These are phyloP conservation scores for Neria commutata DNA, from an alignment of 2,888 invertebrate species.

Conservation along the genomic window DNA sequence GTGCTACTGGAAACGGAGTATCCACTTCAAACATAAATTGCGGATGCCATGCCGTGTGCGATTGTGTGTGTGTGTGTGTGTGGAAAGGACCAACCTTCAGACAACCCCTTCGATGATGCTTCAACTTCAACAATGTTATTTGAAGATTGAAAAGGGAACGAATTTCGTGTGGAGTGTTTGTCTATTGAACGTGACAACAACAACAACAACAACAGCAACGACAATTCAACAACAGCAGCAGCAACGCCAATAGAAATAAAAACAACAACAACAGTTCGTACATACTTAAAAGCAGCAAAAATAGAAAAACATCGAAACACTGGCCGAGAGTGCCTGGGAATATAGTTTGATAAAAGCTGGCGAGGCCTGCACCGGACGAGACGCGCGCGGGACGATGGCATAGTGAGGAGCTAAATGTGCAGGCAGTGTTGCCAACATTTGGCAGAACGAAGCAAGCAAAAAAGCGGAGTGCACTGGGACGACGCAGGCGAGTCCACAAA, in stretches of 20 bases:
- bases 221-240: slow-evolving; percentile 1
- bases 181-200: slow-evolving; percentile 17
- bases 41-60: background rate
- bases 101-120: slow-evolving; percentile 20
- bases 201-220: slow-evolving; percentile 9
- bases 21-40: background rate
- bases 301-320: background rate
- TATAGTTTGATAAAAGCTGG: no score
- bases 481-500: slow-evolving; percentile 1
- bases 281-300: slow-evolving; percentile 3
- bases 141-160: slow-evolving; percentile 16
- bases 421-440: background rate
- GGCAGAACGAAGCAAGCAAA: background rate
- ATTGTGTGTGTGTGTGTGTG: background rate
- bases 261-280: background rate
- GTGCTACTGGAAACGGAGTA: background rate
- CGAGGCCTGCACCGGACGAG: no score
- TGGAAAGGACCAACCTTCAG: slow-evolving; percentile 2
- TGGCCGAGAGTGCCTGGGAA: background rate
- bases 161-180: slow-evolving; percentile 24
- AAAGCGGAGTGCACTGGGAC: background rate
- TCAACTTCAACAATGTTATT: slow-evolving; percentile 23
- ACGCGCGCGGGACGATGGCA: no score
- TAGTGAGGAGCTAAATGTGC: slow-evolving; percentile 1
- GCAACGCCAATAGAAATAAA: background rate